phyloP scores from a whole-genome alignment of 1,140 invertebrate species.

The Drosophila malerkotliana region DNA sequence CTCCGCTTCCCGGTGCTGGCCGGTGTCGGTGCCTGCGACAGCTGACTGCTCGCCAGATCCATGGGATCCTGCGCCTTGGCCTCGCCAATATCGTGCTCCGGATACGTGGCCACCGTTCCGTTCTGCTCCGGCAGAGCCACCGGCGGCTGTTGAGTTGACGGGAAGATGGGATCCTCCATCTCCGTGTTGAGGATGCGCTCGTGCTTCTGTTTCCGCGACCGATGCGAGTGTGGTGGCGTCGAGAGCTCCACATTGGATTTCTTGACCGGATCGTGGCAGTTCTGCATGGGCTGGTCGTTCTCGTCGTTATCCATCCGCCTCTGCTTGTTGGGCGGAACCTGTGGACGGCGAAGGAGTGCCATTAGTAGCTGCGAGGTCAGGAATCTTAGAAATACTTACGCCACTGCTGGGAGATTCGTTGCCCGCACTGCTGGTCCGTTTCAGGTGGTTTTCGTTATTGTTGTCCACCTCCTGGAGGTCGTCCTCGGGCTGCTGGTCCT shows the following conservation, averaged over 20 bases:
- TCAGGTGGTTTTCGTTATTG: conserved; percentile 69
- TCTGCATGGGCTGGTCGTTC: conserved; percentile 63
- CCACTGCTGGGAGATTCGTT: conserved; percentile 64
- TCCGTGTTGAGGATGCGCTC: conserved; percentile 73
- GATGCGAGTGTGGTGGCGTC: conserved; percentile 48
- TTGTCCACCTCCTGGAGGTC: conserved; percentile 43
- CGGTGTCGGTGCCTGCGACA: conserved; percentile 1
- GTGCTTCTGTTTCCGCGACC: conserved; percentile 76
- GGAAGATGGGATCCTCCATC: conserved; percentile 50
- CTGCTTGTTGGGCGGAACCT: conserved; percentile 62
- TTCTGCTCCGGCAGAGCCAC: conserved; percentile 27
- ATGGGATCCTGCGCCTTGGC: conserved; percentile 13
- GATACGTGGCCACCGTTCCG: conserved; percentile 16
- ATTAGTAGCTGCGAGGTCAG: neutral
- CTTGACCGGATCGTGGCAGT: conserved; percentile 40
- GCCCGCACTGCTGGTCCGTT: conserved; percentile 48
- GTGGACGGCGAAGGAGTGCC: neutral
- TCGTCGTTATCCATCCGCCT: conserved; percentile 67
- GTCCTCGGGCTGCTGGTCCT: conserved; percentile 40
- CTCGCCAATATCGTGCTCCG: neutral
- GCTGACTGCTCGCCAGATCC: conserved; percentile 1
- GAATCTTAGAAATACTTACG: conserved; percentile 36
- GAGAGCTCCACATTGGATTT: conserved; percentile 16
- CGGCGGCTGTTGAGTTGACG: conserved; percentile 21
- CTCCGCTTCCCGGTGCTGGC: conserved; percentile 57